Evolutionary conservation across 2,113 vertebrate species (phyloP).

Genomic region (Malurus melanocephalus): DNA sequence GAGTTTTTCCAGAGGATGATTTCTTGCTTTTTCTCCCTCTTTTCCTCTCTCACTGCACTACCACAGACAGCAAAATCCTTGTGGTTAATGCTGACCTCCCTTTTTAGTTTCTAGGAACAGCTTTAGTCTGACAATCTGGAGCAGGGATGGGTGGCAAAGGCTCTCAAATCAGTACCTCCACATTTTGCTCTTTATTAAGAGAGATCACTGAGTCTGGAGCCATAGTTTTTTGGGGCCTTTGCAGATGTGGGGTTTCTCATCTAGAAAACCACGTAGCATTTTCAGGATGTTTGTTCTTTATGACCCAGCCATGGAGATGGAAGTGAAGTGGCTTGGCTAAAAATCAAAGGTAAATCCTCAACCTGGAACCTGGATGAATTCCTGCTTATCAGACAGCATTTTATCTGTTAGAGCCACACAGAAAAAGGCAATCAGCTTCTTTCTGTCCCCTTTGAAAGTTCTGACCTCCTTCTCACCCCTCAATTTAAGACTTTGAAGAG

Average conservation of each 20-base stretch:
- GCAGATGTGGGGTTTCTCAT: not conserved
- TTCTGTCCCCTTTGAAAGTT: not conserved
- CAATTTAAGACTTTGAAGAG: not conserved
- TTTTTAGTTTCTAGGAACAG: not conserved
- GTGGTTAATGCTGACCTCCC: not conserved
- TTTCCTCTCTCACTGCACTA: not conserved
- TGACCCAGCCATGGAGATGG: not conserved
- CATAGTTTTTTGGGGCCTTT: fast-evolving
- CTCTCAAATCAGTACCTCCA: not conserved
- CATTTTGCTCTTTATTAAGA: not conserved
- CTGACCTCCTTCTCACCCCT: not conserved
- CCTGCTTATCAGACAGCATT: not conserved
- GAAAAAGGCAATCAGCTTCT: not conserved
- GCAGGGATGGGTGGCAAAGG: not conserved
- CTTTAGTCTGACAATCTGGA: not conserved
- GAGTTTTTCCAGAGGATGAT: not conserved
- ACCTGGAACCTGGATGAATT: not conserved
- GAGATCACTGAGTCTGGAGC: not conserved
- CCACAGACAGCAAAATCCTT: not conserved
- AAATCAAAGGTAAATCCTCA: not conserved
- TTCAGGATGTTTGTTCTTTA: not conserved
- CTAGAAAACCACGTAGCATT: not conserved
- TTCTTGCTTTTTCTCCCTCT: not conserved
- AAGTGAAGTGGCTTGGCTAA: not conserved
- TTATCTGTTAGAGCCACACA: not conserved